A percentile compares a stretch with the other conserved stretches of the same genome.
phyloP scores from a whole-genome alignment of 1,140 invertebrate species.

The Araneus ventricosus region DNA sequence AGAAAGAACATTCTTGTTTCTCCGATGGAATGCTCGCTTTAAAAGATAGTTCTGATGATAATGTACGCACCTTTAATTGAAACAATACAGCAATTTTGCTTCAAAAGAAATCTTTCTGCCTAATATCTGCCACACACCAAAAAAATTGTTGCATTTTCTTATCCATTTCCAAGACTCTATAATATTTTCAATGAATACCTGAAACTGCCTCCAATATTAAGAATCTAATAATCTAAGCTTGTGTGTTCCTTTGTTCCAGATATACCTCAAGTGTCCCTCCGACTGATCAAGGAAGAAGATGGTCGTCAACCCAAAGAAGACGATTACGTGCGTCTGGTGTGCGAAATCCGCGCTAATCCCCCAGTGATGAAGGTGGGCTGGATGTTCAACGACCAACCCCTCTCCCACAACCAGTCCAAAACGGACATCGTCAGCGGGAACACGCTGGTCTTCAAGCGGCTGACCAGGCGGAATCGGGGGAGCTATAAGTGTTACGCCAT shows the following conservation, averaged over 20 bases:
- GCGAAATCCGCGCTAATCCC: slow-evolving; percentile 54
- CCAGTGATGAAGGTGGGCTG: neutral
- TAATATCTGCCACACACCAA: too few species aligned
- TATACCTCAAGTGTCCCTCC: slow-evolving; percentile 60
- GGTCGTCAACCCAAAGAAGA: slow-evolving; percentile 58
- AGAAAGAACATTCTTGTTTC: too few species aligned
- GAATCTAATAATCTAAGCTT: too few species aligned
- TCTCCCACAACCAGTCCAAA: slow-evolving; percentile 13
- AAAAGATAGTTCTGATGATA: too few species aligned
- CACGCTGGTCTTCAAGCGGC: slow-evolving; percentile 57
- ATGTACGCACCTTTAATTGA: too few species aligned
- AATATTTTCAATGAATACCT: too few species aligned
- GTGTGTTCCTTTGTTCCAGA: neutral
- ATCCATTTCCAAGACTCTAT: too few species aligned
- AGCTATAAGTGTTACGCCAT: slow-evolving; percentile 73
- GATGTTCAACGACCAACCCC: slow-evolving; percentile 30
- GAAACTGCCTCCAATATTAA: too few species aligned
- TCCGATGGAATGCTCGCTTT: too few species aligned
- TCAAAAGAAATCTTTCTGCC: too few species aligned
- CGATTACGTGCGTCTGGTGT: slow-evolving; percentile 52
- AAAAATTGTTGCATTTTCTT: too few species aligned
- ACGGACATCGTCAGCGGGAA: slow-evolving; percentile 61
- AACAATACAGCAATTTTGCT: too few species aligned
- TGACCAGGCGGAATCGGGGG: slow-evolving; percentile 53
- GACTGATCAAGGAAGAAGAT: slow-evolving; percentile 46